Conservation (phyloP, 92 coral and sea anemone genomes). For the Palythoa grandis region DNA sequence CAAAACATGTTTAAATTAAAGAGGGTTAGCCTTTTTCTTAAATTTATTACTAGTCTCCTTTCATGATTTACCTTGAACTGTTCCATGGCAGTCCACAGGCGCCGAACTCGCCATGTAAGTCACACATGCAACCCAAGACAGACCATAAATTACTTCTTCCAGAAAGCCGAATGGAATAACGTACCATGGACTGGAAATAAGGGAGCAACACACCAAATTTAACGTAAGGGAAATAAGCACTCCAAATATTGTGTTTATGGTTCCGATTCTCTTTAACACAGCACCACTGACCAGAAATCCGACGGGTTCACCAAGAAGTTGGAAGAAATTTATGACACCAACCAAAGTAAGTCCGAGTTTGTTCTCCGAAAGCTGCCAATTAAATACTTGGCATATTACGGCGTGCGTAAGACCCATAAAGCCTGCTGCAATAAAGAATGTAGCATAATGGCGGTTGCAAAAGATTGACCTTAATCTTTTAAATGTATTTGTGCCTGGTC, state of each 20-base stretch:
- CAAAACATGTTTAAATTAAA: too few relatives aligned
- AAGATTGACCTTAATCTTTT: slow-evolving; percentile 68
- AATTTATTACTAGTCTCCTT: background rate
- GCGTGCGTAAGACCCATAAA: slow-evolving; percentile 88
- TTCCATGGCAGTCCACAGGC: slow-evolving; percentile 75
- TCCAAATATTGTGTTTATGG: slow-evolving; percentile 77
- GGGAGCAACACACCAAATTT: slow-evolving; percentile 76
- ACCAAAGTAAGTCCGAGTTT: slow-evolving; percentile 62
- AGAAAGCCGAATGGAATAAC: slow-evolving; percentile 76
- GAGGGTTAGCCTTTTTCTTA: too few relatives aligned
- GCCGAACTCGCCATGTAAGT: slow-evolving; percentile 76
- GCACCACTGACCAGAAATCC: slow-evolving; percentile 81
- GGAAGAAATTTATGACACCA: slow-evolving; percentile 71
- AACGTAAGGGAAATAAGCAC: slow-evolving; percentile 63
- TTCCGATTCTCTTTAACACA: slow-evolving; percentile 74
- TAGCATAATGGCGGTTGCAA: slow-evolving; percentile 75
- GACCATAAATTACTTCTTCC: slow-evolving; percentile 74
- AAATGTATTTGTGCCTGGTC: slow-evolving; percentile 38
- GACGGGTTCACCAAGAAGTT: slow-evolving; percentile 84
- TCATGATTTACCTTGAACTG: slow-evolving; percentile 71
- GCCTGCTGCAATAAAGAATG: slow-evolving; percentile 65
- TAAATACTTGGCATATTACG: slow-evolving; percentile 67
- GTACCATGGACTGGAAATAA: slow-evolving; percentile 80
- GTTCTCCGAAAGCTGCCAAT: slow-evolving; percentile 61
- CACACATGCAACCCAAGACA: slow-evolving; percentile 78